These are phyloP conservation scores for Patella pellucida DNA, from an alignment of 2,888 invertebrate genomes.

Conservation along the genomic window DNA sequence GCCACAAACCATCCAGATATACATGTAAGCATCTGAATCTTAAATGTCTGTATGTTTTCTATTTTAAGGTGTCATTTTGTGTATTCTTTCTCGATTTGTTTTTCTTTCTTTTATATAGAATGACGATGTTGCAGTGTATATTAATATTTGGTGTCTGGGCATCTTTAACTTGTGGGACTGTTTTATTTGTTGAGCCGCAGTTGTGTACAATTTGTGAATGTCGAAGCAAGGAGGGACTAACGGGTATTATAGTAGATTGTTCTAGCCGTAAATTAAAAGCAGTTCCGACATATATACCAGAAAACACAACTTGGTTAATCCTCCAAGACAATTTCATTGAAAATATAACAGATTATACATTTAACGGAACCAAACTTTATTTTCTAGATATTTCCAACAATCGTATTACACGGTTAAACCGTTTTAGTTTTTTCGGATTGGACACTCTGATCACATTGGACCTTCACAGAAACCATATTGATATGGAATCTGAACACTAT, in stretches of 20 bases:
- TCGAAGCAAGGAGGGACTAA: neutral
- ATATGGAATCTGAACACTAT: neutral
- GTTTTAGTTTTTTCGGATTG: neutral
- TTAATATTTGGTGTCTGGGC: too few relatives aligned
- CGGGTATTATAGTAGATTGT: neutral
- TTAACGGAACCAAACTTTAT: neutral
- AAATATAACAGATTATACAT: neutral
- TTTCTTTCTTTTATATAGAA: too few relatives aligned
- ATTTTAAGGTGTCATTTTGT: too few relatives aligned
- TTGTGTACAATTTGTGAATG: neutral
- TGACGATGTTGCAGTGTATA: too few relatives aligned
- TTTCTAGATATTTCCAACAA: neutral
- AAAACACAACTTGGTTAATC: neutral
- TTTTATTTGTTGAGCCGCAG: too few relatives aligned
- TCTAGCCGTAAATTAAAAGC: neutral
- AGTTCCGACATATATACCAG: neutral
- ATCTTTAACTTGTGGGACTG: too few relatives aligned
- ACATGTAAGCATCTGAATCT: too few relatives aligned
- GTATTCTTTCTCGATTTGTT: too few relatives aligned
- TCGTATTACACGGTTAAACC: neutral
- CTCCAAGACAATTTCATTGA: neutral
- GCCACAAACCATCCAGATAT: too few relatives aligned
- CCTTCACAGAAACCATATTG: neutral
- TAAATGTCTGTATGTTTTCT: too few relatives aligned
- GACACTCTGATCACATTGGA: neutral